These are phyloP conservation scores for Drosophila azteca DNA, from an alignment of 1,140 invertebrate species.

Conservation along the genomic window DNA sequence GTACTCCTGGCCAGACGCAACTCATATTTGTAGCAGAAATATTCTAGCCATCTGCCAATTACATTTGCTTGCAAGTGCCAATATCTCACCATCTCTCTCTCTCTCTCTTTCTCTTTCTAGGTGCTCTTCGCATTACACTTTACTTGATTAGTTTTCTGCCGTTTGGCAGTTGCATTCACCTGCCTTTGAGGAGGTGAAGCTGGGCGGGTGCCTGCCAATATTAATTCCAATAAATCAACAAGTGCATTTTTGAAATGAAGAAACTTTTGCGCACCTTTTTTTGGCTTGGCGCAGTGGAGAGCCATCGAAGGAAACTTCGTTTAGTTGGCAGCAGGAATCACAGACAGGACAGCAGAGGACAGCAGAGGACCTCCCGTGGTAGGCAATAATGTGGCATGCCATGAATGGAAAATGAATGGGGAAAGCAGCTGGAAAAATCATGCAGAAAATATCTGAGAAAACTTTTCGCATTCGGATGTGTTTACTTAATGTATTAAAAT, in stretches of 20 bases:
- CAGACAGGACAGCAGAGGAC: conserved; percentile 9
- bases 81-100: conserved; percentile 1
- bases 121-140: conserved; percentile 44
- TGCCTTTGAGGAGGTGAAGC: neutral
- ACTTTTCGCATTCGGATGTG: conserved; percentile 69
- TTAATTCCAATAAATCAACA: conserved; percentile 77
- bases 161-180: conserved; percentile 27
- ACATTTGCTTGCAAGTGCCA: conserved; percentile 43
- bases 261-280: conserved; percentile 57
- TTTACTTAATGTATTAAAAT: conserved; percentile 81
- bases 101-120: conserved; percentile 2
- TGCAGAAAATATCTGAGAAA: conserved; percentile 67
- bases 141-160: conserved; percentile 54
- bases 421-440: conserved; percentile 50
- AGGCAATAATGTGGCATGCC: conserved; percentile 44
- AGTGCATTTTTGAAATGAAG: conserved; percentile 69
- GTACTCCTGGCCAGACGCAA: no score
- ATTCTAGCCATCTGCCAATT: conserved; percentile 29
- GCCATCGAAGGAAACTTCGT: conserved; percentile 21
- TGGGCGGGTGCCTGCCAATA: conserved; percentile 39
- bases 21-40: conserved; percentile 18
- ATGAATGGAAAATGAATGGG: conserved; percentile 11
- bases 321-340: conserved; percentile 36
- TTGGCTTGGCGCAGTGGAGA: neutral
- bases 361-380: neutral